Conservation (phyloP, 1,140 invertebrate genomes). For the Drosophila leontia region DNA sequence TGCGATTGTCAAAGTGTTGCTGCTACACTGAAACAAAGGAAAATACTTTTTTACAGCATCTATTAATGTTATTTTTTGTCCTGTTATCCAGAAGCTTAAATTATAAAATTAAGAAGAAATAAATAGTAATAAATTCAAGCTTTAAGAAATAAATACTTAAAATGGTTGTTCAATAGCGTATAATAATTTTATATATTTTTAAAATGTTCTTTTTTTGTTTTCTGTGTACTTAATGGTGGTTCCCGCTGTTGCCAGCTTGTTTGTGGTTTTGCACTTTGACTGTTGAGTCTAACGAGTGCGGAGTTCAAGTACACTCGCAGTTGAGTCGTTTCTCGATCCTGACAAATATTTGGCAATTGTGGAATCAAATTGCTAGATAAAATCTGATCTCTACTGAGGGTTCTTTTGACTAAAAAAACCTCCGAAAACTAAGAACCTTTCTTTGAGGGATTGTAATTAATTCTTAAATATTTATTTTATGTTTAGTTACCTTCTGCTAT, state of each 20-base stretch:
- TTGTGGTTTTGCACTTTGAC: slow-evolving; percentile 54
- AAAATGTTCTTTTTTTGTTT: not conserved
- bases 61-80: no score
- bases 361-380: slow-evolving; percentile 17
- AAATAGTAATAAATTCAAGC: no score
- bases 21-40: not conserved
- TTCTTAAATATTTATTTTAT: not conserved
- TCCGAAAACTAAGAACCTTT: not conserved
- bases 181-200: no score
- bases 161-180: no score
- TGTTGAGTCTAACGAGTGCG: slow-evolving; percentile 37
- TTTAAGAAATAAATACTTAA: not conserved
- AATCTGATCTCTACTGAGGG: not conserved
- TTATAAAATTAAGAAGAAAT: no score
- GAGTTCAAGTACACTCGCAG: slow-evolving; percentile 68
- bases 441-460: not conserved
- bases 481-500: not conserved
- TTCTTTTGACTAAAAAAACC: not conserved
- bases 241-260: slow-evolving; percentile 18
- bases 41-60: no score
- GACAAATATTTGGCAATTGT: slow-evolving; percentile 61
- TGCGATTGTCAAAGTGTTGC: slow-evolving; percentile 21
- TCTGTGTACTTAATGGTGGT: slow-evolving; percentile 10
- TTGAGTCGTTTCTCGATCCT: slow-evolving; percentile 24
- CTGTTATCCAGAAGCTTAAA: no score